phyloP scores from a whole-genome alignment of 2,888 invertebrate genomes.

The Steinernema carpocapsae region DNA sequence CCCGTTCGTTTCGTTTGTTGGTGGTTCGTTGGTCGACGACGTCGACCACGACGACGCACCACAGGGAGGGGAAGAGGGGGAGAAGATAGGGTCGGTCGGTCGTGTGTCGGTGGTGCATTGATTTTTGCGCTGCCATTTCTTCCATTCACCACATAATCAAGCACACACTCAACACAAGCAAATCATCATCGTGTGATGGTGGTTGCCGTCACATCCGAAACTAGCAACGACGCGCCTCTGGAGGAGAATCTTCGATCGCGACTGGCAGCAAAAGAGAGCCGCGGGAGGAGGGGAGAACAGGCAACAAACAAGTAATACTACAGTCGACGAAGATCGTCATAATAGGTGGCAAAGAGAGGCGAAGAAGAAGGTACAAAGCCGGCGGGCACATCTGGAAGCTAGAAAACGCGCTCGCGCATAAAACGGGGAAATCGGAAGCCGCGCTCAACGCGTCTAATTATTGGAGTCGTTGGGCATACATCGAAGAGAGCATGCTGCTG shows the following conservation, averaged over 20 bases:
- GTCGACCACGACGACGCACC: too few relatives aligned
- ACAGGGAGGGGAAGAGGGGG: too few relatives aligned
- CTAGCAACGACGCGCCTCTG: too few relatives aligned
- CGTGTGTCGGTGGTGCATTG: slow-evolving; percentile 31
- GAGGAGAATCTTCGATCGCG: too few relatives aligned
- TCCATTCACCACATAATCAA: slow-evolving; percentile 23
- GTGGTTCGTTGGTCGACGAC: too few relatives aligned
- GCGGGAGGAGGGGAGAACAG: too few relatives aligned
- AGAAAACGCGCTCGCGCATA: background rate
- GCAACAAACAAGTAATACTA: too few relatives aligned
- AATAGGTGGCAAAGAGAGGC: too few relatives aligned
- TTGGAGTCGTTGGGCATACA: background rate
- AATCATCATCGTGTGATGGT: slow-evolving; percentile 1
- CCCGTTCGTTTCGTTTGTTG: slow-evolving; percentile 4
- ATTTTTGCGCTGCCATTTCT: slow-evolving; percentile 35
- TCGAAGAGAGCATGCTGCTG: slow-evolving; percentile 4
- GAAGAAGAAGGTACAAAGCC: background rate
- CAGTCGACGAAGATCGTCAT: too few relatives aligned
- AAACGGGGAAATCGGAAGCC: slow-evolving; percentile 24
- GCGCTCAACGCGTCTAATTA: slow-evolving; percentile 34
- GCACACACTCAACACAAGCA: slow-evolving; percentile 30
- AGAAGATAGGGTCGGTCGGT: slow-evolving; percentile 12
- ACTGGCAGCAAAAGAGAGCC: too few relatives aligned
- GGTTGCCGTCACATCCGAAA: background rate
- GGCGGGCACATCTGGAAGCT: slow-evolving; percentile 2